Percentiles rank a stretch among this genome's conserved stretches.
Evolutionary conservation across 2,888 invertebrate genomes (phyloP).

Genomic region (Gastrophysa polygoni): DNA sequence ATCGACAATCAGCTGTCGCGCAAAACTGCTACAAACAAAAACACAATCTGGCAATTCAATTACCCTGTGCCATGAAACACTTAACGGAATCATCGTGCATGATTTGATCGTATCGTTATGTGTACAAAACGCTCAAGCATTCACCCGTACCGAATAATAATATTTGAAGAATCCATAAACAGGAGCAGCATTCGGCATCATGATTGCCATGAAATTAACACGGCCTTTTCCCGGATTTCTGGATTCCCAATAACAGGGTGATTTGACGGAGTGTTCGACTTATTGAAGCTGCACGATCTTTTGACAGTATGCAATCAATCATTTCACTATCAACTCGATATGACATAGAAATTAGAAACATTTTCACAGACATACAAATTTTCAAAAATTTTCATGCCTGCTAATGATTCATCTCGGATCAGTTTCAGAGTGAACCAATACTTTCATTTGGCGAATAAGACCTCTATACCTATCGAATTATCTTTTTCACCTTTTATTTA

Average conservation of each 20-base stretch:
- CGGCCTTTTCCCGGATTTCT: slow-evolving; percentile 13
- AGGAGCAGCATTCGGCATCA: slow-evolving; percentile 19
- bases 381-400: no score
- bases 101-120: slow-evolving; percentile 47
- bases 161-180: slow-evolving; percentile 52
- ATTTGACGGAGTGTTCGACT: background rate
- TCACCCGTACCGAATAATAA: slow-evolving; percentile 52
- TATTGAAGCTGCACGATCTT: no score
- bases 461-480: no score
- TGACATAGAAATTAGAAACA: no score
- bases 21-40: slow-evolving; percentile 31
- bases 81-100: slow-evolving; percentile 48
- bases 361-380: no score
- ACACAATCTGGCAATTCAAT: slow-evolving; percentile 38
- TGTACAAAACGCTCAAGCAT: slow-evolving; percentile 51
- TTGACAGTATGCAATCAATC: no score
- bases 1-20: slow-evolving; percentile 13
- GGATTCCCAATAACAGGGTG: slow-evolving; percentile 15
- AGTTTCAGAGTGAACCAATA: no score
- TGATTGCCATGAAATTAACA: slow-evolving; percentile 26
- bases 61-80: slow-evolving; percentile 39
- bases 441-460: no score
- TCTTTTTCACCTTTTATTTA: no score
- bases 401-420: no score
- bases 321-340: no score